Evolutionary conservation across 2,113 vertebrate species (phyloP).

Genomic region (Dipodomys stephensi): DNA sequence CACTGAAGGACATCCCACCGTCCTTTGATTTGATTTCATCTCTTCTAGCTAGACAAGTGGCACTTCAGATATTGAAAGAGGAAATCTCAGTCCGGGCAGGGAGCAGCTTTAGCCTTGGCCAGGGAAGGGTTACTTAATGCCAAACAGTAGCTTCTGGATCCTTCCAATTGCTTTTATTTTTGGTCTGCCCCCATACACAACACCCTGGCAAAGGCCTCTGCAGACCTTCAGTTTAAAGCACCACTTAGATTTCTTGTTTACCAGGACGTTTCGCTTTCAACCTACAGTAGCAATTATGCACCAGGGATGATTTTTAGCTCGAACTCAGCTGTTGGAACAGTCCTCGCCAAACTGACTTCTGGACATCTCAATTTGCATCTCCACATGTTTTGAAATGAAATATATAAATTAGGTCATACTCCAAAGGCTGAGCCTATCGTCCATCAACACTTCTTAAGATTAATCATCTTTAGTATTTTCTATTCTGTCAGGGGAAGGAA

Average conservation of each 20-base stretch:
- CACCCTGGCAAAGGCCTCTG: background rate
- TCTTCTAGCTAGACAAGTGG: background rate
- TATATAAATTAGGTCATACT: slow-evolving; percentile 18
- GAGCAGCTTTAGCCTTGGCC: background rate
- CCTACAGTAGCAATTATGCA: background rate
- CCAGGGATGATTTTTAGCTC: background rate
- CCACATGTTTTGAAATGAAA: slow-evolving; percentile 48
- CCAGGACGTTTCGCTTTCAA: background rate
- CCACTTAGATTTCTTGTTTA: background rate
- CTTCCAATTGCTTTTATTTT: background rate
- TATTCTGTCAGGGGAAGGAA: background rate
- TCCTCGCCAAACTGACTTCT: slow-evolving; percentile 1
- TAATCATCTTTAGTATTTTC: slow-evolving; percentile 4
- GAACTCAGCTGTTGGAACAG: background rate
- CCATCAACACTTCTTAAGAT: background rate
- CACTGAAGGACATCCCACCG: background rate
- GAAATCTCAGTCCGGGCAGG: background rate
- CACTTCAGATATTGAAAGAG: background rate
- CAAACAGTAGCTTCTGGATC: background rate
- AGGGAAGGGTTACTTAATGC: background rate
- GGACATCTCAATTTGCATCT: background rate
- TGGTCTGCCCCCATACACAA: background rate
- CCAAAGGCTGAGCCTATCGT: background rate
- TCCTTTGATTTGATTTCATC: background rate
- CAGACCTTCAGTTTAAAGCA: background rate